These are phyloP conservation scores for Thereva nobilitata DNA, from an alignment of 2,888 invertebrate species.

Conservation along the genomic window DNA sequence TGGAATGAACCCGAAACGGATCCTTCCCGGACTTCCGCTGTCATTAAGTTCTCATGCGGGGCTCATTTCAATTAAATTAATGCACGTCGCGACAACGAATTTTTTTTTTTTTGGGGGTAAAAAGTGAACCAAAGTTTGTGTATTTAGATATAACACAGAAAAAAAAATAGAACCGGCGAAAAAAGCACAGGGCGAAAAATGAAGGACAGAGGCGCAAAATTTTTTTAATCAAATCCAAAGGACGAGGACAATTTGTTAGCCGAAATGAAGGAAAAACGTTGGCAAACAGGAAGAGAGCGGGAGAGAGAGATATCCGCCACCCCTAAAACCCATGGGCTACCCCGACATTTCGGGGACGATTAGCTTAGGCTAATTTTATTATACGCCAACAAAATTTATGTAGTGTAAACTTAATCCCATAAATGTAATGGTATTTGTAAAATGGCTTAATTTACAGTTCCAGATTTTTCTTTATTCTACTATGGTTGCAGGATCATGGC, in stretches of 20 bases:
- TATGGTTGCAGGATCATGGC: not conserved
- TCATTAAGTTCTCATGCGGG: constrained; percentile 42
- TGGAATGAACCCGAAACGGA: constrained; percentile 26
- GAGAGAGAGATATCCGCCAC: not conserved
- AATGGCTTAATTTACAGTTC: constrained; percentile 32
- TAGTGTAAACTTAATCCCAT: constrained; percentile 52
- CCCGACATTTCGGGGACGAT: constrained; percentile 50
- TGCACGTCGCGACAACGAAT: constrained; percentile 40
- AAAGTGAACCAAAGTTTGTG: constrained; percentile 16
- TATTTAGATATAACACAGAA: not conserved
- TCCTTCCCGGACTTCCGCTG: constrained; percentile 32
- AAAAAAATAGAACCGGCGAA: constrained; percentile 7
- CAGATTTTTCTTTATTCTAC: constrained; percentile 2
- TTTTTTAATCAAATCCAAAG: constrained; percentile 36
- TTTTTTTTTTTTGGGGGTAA: constrained; percentile 18
- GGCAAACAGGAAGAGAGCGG: constrained; percentile 8
- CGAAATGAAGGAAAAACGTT: constrained; percentile 28
- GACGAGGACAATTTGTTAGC: constrained; percentile 28
- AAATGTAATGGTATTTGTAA: constrained; percentile 48
- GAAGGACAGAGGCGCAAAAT: constrained; percentile 28
- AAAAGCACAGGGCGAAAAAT: constrained; percentile 6
- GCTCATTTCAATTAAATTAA: constrained; percentile 47
- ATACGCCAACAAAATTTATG: constrained; percentile 52
- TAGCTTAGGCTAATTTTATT: constrained; percentile 47
- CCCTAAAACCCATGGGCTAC: constrained; percentile 38